Evolutionary conservation across 2,888 invertebrate genomes (phyloP), one percentile per base, ranked within the genome.

Genomic region (Watsonalla binaria): DNA sequence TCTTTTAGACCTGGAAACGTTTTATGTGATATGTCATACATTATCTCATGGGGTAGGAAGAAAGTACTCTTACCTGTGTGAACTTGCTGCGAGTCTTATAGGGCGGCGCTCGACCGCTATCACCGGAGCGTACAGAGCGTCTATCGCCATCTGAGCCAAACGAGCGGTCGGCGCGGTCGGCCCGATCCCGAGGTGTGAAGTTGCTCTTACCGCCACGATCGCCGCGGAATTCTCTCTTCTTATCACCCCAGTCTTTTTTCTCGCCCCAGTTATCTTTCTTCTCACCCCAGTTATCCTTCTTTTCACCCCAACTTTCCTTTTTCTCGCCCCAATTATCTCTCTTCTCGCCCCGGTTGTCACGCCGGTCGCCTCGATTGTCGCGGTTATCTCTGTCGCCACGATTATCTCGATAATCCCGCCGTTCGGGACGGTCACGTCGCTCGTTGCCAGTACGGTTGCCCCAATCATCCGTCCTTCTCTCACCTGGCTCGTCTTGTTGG

Each of bases 171-270:
- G 66, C 47, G 45, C 73, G 64, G 0, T 82, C 82, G 0, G 82
- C 82, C 9, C 88, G 73, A 2, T 89, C 88, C 54, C 87, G 71
- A 0, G 89, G 89, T 0, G 77, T 72, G 60, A 88, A 88, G 64
- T 85, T 84, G 62, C 80, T 83, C 45, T 73, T 64, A 0, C 74
- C 71, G 6, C 60, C 58, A 45, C 69, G 58, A 46, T 70, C 66
- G 5, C 72, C 68, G 35, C 73, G 60, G 56, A 72, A 71, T 1
- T 73, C 73, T 8, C 67, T 51, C 37, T 70, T 69, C 11, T 70
- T 39, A 8, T 49, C 47, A 0, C 47, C 70, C 7, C 70, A 56
- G 11, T 78, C 76, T 46, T 73, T 59, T 53, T 72, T 78, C 51
- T 76, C 74, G 45, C 68, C 72, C 72, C 72, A 77, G 52, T 62